Percentiles rank a stretch among this genome's conserved stretches.
Conservation (phyloP, 2,113 vertebrate genomes). For the Natator depressus region DNA sequence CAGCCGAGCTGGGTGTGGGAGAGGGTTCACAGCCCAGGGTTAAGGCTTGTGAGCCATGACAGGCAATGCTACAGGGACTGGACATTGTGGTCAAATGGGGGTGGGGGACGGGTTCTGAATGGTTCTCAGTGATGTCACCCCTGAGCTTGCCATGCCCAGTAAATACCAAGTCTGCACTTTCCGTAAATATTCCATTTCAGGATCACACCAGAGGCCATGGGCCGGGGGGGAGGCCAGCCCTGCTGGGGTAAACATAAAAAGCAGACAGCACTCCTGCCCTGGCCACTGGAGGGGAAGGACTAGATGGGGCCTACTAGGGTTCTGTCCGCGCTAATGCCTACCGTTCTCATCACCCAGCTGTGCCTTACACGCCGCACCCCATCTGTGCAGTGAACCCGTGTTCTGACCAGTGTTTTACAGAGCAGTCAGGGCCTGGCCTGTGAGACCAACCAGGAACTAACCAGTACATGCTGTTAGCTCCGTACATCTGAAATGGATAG, state of each 20-base stretch:
- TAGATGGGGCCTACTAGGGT: background rate
- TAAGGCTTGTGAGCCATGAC: background rate
- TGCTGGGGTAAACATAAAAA: too few species aligned
- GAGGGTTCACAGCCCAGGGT: background rate
- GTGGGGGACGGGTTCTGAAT: background rate
- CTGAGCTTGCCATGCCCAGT: background rate
- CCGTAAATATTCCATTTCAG: background rate
- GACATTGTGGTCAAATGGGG: background rate
- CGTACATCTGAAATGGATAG: background rate
- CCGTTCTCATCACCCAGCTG: background rate
- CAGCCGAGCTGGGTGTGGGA: accelerated
- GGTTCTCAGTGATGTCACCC: background rate
- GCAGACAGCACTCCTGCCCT: background rate
- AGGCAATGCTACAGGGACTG: background rate
- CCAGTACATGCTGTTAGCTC: background rate
- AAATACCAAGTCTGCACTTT: background rate
- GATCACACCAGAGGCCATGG: background rate
- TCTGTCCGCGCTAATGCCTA: background rate
- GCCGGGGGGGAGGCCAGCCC: background rate
- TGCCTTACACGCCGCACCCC: background rate
- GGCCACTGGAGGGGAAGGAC: background rate
- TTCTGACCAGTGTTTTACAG: background rate
- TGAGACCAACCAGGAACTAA: background rate
- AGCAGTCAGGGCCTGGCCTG: background rate
- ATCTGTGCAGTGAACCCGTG: background rate